Conservation (phyloP, 2,113 vertebrate species). For the Poicephalus meyeri region DNA sequence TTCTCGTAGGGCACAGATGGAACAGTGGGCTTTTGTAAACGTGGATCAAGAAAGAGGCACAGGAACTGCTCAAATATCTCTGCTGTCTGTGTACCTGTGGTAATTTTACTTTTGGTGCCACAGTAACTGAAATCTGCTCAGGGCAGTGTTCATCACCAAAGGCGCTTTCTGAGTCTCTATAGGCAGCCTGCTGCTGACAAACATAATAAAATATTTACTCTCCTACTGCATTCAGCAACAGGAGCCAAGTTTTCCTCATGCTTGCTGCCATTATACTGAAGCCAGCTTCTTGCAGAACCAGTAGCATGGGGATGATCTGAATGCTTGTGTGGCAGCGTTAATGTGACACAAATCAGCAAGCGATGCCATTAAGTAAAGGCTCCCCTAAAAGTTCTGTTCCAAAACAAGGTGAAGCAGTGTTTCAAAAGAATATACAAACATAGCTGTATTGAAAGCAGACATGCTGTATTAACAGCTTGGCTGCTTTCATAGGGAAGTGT, state of each 20-base stretch:
- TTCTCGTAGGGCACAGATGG: neutral
- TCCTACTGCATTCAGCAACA: neutral
- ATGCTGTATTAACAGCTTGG: neutral
- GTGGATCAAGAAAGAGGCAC: neutral
- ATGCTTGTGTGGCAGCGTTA: neutral
- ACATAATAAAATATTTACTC: constrained; percentile 4
- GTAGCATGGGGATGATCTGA: neutral
- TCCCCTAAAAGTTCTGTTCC: neutral
- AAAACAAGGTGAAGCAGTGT: neutral
- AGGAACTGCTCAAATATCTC: neutral
- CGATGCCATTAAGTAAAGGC: neutral
- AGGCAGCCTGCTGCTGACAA: neutral
- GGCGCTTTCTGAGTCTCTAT: neutral
- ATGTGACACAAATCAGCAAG: neutral
- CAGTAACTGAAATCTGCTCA: neutral
- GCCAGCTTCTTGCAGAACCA: neutral
- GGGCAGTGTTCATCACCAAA: neutral
- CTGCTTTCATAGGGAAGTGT: neutral
- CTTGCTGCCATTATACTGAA: neutral
- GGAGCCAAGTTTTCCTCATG: neutral
- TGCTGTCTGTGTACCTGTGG: rapidly evolving
- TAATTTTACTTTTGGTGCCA: neutral
- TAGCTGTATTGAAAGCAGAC: neutral
- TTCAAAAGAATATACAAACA: neutral
- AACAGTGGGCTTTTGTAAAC: neutral